Percentiles rank a stretch among this genome's conserved stretches.
These are phyloP conservation scores for Psittacara wagleri DNA, from an alignment of 2,113 vertebrate species.

Conservation along the genomic window DNA sequence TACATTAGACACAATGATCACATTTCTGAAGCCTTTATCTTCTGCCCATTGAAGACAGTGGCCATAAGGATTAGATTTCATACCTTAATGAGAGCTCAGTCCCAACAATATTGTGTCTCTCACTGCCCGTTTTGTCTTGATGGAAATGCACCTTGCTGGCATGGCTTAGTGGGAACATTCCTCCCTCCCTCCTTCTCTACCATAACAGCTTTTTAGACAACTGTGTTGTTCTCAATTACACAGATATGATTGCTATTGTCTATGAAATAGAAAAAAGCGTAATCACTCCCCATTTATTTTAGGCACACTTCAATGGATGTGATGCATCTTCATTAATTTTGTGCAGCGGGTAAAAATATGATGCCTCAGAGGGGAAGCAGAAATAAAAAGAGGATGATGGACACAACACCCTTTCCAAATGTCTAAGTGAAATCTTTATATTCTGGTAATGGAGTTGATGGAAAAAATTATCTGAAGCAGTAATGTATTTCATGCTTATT, in stretches of 20 bases:
- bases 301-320: not conserved
- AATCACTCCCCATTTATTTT: not conserved
- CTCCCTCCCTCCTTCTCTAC: not conserved
- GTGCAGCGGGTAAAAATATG: not conserved
- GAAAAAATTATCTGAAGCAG: not conserved
- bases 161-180: not conserved
- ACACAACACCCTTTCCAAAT: not conserved
- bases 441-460: not conserved
- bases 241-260: not conserved
- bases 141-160: not conserved
- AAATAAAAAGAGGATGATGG: not conserved
- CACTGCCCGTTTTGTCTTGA: not conserved
- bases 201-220: not conserved
- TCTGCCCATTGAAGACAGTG: not conserved
- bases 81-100: not conserved
- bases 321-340: not conserved
- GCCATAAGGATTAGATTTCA: slow-evolving; percentile 34
- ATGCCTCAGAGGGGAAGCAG: not conserved
- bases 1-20: slow-evolving; percentile 25
- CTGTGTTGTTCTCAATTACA: not conserved
- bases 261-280: not conserved
- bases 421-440: not conserved
- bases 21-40: slow-evolving; percentile 47
- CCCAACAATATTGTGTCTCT: not conserved
- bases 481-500: not conserved